Evolutionary conservation across 37 sponge, comb jelly and placozoan genomes (phyloP).

Genomic region (Crambe crambe): DNA sequence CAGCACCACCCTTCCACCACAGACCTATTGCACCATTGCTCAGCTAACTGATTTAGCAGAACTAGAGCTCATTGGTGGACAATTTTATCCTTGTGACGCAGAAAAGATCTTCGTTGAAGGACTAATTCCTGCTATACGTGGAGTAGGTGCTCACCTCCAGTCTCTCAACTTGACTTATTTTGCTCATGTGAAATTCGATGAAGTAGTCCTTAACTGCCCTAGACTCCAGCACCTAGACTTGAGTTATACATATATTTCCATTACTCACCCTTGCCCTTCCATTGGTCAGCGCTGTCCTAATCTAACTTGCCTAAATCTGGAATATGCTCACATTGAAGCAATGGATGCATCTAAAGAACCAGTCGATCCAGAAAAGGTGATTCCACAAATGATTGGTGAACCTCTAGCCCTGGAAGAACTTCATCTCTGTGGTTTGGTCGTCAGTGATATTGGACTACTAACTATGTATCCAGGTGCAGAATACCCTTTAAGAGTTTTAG

Average conservation of each 20-base stretch:
- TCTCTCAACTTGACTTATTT: slow-evolving; percentile 27
- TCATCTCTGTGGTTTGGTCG: slow-evolving; percentile 1
- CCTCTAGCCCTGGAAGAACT: slow-evolving; percentile 28
- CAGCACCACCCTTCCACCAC: slow-evolving; percentile 28
- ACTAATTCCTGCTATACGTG: slow-evolving; percentile 10
- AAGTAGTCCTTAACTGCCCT: slow-evolving; percentile 12
- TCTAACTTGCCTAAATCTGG: slow-evolving; percentile 10
- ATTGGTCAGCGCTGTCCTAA: slow-evolving; percentile 12
- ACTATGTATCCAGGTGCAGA: slow-evolving; percentile 8
- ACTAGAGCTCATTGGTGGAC: slow-evolving; percentile 30
- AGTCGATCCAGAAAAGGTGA: neutral
- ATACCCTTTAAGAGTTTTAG: slow-evolving; percentile 7
- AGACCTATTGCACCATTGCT: slow-evolving; percentile 9
- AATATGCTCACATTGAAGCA: slow-evolving; percentile 5
- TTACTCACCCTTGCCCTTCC: slow-evolving; percentile 13
- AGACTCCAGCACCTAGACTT: slow-evolving; percentile 14
- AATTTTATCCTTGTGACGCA: slow-evolving; percentile 22
- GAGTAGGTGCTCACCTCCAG: slow-evolving; percentile 3
- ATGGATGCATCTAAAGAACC: neutral
- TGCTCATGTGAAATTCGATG: slow-evolving; percentile 29
- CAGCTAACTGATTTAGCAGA: slow-evolving; percentile 17
- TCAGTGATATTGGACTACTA: neutral
- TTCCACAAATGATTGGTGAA: slow-evolving; percentile 16
- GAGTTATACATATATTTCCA: neutral
- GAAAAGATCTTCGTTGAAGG: slow-evolving; percentile 21